Evolutionary conservation across 2,113 vertebrate species (phyloP), one percentile per base, ranked within the genome.

Genomic region (Oryzias javanicus): DNA sequence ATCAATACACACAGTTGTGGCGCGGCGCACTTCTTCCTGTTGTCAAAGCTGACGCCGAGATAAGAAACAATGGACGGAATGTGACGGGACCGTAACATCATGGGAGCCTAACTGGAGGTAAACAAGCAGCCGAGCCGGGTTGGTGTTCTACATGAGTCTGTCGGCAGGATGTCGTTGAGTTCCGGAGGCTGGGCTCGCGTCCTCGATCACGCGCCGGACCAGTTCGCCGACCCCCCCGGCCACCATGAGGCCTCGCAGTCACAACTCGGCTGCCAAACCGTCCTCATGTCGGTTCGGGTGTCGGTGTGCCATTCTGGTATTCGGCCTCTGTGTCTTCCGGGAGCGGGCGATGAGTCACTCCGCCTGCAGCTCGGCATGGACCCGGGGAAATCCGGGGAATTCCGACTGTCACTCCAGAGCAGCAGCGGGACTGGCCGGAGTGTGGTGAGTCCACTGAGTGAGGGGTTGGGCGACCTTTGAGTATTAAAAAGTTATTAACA

Each of bases 281-380:
- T 94, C 49, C 82, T 95, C 54, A 90, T 93, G 90, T 92, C 92
- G 55, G 93, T 92, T 14, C 89, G 89, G 58, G 93, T 92, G 60
- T 90, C 91, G 46, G 81, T 76, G 22, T 84, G 72, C 44, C 87
- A 88, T 64, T 91, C 78, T 0, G 89, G 85, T 55, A 91, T 91
- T 68, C 88, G 90, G 51, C 92, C 93, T n/a, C 90, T 92, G 42
- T 92, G 93, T 61, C 85, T 92, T 29, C 91, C 93, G 5, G 91
- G 87, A 5, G 79, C 88, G 15, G 87, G 87, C 15, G 80, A 88
- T 1, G 90, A 91, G 57, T 85, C 89, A 35, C 89, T 93, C 48
- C 91, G 89, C 47, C 91, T 97, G 59, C 94, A 95, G 79, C 91
- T 96, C 52, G 92, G 92, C 60, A 92, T 92, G 88, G 89, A 93